phyloP scores from a whole-genome alignment of 2,888 invertebrate genomes.

The Callimorpha dominula region DNA sequence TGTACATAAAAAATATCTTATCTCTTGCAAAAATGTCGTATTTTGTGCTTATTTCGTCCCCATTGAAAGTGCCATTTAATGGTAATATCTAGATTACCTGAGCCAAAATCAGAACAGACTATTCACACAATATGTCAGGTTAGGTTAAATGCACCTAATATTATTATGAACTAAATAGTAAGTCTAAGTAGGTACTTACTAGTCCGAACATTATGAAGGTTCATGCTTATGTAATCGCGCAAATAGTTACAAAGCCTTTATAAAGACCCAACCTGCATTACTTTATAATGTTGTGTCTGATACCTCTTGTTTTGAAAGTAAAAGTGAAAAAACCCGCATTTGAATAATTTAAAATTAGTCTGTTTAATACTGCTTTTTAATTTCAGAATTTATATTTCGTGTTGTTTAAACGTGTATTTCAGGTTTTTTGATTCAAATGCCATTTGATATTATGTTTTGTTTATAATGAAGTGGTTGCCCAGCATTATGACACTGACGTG shows the following conservation, averaged over 20 bases:
- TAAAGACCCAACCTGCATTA: not conserved
- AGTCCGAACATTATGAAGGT: no score
- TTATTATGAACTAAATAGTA: not conserved
- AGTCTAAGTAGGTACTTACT: no score
- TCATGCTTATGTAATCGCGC: not conserved
- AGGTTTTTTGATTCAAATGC: slow-evolving; percentile 8
- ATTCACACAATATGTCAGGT: not conserved
- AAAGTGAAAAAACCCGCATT: slow-evolving; percentile 1
- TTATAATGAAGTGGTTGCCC: slow-evolving; percentile 89
- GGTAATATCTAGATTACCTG: no score
- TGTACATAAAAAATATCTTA: no score
- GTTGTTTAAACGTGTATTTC: slow-evolving; percentile 13
- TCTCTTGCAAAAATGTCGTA: no score
- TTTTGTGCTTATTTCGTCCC: no score
- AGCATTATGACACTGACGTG: slow-evolving; percentile 93
- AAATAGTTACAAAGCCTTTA: not conserved
- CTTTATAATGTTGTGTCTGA: not conserved
- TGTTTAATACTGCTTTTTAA: not conserved
- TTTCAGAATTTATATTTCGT: slow-evolving; percentile 1
- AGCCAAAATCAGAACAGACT: not conserved
- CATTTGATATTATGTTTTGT: slow-evolving; percentile 38
- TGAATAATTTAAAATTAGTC: not conserved
- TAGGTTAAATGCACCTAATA: not conserved
- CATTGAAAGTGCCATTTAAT: no score
- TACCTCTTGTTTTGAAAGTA: not conserved